Percentiles rank a stretch among this genome's conserved stretches.
phyloP scores from a whole-genome alignment of 2,888 invertebrate species.

The Conops quadrifasciatus region DNA sequence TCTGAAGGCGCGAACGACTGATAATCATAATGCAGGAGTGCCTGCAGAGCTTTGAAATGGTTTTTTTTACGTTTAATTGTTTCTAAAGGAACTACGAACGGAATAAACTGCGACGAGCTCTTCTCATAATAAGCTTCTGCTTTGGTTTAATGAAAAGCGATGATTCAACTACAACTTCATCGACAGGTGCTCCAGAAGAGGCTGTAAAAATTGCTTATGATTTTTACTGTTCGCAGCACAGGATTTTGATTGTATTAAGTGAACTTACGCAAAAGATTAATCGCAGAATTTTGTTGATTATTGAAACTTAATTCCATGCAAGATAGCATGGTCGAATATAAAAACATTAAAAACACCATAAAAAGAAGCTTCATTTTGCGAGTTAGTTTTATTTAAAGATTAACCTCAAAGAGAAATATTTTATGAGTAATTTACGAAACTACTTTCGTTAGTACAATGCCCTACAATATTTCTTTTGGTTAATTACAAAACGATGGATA shows the following conservation, averaged over 20 bases:
- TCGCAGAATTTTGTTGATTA: slow-evolving; percentile 2
- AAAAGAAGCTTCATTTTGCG: slow-evolving; percentile 6
- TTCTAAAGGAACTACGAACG: slow-evolving; percentile 42
- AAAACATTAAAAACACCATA: neutral
- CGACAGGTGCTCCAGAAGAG: slow-evolving; percentile 56
- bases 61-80: slow-evolving; percentile 51
- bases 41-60: neutral
- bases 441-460: neutral
- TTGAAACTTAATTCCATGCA: slow-evolving; percentile 4
- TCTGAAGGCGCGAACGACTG: slow-evolving; percentile 58
- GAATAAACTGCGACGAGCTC: slow-evolving; percentile 43
- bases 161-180: slow-evolving; percentile 68
- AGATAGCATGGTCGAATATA: neutral
- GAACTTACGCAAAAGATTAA: slow-evolving; percentile 18
- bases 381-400: neutral
- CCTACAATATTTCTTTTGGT: neutral
- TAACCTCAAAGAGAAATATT: neutral
- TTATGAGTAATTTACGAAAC: neutral
- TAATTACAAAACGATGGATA: neutral
- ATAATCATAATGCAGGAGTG: slow-evolving; percentile 46
- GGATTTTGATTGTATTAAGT: neutral
- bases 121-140: slow-evolving; percentile 43
- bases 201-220: too few species aligned
- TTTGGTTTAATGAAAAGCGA: slow-evolving; percentile 66
- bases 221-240: neutral